Conservation (phyloP, 2,797 vertebrate genomes). For the Tenualosa ilisha region DNA sequence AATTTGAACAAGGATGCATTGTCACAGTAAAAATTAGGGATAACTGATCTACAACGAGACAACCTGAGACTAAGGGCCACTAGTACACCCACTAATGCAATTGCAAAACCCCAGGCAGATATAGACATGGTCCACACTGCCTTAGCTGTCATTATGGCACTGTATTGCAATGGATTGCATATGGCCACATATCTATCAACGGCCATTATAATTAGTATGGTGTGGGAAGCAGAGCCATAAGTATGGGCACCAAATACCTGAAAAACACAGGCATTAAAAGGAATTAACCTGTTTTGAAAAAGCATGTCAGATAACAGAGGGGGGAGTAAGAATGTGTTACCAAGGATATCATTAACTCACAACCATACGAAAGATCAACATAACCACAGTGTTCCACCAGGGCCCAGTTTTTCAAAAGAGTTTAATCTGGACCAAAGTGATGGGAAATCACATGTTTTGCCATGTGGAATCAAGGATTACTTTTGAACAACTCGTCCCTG, state of each 20-base stretch:
- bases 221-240: conserved; percentile 68
- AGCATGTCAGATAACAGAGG: conserved; percentile 64
- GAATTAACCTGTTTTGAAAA: conserved; percentile 65
- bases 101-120: conserved; percentile 45
- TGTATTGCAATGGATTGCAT: conserved; percentile 67
- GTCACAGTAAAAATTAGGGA: conserved; percentile 73
- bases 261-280: conserved; percentile 64
- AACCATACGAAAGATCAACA: too few relatives aligned
- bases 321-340: conserved; percentile 62
- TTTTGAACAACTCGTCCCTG: too few relatives aligned
- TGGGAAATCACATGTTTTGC: too few relatives aligned
- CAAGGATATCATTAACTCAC: conserved; percentile 64
- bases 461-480: too few relatives aligned
- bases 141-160: conserved; percentile 57
- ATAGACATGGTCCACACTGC: conserved; percentile 60
- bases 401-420: too few relatives aligned
- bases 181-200: conserved; percentile 57
- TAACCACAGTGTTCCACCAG: too few relatives aligned
- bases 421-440: too few relatives aligned
- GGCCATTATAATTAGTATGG: conserved; percentile 74
- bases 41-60: conserved; percentile 66
- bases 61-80: conserved; percentile 63
- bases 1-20: conserved; percentile 74
- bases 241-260: conserved; percentile 77
- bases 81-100: conserved; percentile 63